Conservation (phyloP, 2,113 vertebrate species). For the Etia nguti region DNA sequence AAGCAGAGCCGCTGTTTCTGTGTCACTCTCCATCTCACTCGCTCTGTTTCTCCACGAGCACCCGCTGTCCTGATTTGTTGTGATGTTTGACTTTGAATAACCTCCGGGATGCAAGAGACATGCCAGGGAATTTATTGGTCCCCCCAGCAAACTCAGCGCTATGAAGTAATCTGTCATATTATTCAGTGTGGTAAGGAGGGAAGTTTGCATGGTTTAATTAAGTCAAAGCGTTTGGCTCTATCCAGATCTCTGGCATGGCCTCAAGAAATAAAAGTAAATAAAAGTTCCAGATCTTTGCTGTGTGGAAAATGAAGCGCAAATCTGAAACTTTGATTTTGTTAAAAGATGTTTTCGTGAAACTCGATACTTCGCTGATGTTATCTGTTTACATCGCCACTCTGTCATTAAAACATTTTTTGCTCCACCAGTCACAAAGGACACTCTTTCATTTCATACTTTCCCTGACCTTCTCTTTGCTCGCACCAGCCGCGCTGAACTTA, state of each 20-base stretch:
- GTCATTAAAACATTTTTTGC: background rate
- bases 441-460: background rate
- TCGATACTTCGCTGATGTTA: background rate
- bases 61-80: background rate
- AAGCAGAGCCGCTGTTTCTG: background rate
- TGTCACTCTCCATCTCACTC: background rate
- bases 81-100: background rate
- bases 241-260: background rate
- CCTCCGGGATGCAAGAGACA: background rate
- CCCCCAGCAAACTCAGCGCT: conserved; percentile 4
- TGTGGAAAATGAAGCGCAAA: background rate
- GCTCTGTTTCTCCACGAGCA: background rate
- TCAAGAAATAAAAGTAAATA: background rate
- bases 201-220: conserved; percentile 1
- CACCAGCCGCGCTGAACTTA: background rate
- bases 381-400: background rate
- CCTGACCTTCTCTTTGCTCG: background rate
- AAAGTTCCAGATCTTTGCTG: background rate
- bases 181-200: background rate
- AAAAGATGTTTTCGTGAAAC: background rate
- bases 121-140: background rate
- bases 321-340: background rate
- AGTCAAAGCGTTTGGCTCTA: background rate
- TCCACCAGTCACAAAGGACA: background rate
- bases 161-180: background rate